A percentile compares a stretch with the other conserved stretches of the same genome.
Conservation (phyloP, 2,888 invertebrate species). For the Leptopilina syphax region DNA sequence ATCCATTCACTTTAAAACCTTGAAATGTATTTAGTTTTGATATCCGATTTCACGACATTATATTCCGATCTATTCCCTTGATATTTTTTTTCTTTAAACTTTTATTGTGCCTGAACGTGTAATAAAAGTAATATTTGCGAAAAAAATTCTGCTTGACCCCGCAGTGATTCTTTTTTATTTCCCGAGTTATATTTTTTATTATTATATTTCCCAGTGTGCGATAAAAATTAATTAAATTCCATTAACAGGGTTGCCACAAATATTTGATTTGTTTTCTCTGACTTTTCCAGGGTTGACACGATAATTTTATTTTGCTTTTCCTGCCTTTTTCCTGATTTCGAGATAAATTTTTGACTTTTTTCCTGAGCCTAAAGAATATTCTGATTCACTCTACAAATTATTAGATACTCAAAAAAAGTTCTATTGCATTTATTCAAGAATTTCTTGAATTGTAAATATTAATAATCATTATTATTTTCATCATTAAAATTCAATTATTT, state of each 20-base stretch:
- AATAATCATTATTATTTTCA: no score
- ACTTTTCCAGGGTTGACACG: no score
- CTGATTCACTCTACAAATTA: no score
- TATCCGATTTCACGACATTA: slow-evolving; percentile 29
- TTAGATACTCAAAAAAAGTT: no score
- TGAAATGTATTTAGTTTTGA: slow-evolving; percentile 20
- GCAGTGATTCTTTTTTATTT: not conserved
- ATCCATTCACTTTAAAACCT: slow-evolving; percentile 31
- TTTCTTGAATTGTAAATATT: no score
- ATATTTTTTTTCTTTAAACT: not conserved
- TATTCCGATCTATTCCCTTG: slow-evolving; percentile 1
- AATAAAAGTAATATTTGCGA: slow-evolving; percentile 2
- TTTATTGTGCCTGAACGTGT: not conserved
- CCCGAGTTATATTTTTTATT: not conserved
- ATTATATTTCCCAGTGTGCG: slow-evolving; percentile 5
- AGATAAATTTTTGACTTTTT: no score
- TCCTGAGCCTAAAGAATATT: no score
- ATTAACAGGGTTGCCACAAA: not conserved
- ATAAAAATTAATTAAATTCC: slow-evolving; percentile 2
- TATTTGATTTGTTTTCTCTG: not conserved
- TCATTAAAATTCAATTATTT: no score
- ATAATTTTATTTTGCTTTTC: no score
- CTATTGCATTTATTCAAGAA: no score
- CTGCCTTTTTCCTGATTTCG: no score
- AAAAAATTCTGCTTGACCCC: slow-evolving; percentile 11